These are phyloP conservation scores for Heterohyrax brucei DNA, from an alignment of 2,797 vertebrate species.

Conservation along the genomic window DNA sequence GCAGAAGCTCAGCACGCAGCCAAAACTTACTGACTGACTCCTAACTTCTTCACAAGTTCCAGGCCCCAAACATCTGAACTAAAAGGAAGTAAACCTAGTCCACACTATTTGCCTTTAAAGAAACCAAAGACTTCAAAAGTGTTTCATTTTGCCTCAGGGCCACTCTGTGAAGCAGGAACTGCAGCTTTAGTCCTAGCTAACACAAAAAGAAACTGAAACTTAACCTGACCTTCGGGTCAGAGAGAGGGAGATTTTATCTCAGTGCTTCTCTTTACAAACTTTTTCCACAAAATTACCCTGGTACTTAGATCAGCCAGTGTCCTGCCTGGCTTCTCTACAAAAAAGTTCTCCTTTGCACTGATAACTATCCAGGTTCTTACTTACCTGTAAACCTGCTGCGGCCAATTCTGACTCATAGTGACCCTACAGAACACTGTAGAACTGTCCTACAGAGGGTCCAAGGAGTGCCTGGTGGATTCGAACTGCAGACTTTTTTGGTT, in stretches of 20 bases:
- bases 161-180: neutral
- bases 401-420: no score
- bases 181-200: neutral
- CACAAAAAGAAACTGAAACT: conserved; percentile 29
- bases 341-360: neutral
- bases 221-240: neutral
- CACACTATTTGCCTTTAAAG: neutral
- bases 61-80: neutral
- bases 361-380: neutral
- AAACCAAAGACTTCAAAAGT: neutral
- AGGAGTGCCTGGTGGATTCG: no score
- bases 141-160: neutral
- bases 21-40: neutral
- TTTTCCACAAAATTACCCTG: neutral
- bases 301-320: neutral
- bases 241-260: neutral
- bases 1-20: neutral
- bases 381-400: no score
- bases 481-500: no score
- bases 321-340: neutral
- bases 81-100: neutral
- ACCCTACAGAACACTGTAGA: no score
- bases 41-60: neutral
- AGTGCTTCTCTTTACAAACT: neutral
- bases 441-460: no score